Conservation (phyloP, 2,113 vertebrate genomes). For the Geococcyx californianus region DNA sequence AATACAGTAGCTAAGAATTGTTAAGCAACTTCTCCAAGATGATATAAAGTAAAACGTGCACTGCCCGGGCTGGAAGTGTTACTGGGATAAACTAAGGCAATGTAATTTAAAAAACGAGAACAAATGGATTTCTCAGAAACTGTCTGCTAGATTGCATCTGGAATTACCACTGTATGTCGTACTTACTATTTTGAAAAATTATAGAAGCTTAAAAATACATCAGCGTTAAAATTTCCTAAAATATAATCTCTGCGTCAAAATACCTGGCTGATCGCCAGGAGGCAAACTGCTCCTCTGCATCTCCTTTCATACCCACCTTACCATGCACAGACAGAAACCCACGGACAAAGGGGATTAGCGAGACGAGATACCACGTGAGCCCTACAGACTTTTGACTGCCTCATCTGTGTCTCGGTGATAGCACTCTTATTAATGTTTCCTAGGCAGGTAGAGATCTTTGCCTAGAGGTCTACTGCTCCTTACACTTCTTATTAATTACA, state of each 20-base stretch:
- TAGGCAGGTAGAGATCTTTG: not conserved
- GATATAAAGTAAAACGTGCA: not conserved
- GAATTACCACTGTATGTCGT: not conserved
- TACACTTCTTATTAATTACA: not conserved
- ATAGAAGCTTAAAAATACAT: not conserved
- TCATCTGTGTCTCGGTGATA: not conserved
- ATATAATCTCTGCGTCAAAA: not conserved
- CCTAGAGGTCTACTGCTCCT: not conserved
- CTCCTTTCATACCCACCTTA: not conserved
- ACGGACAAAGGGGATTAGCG: not conserved
- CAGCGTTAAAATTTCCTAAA: not conserved
- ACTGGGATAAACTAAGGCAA: not conserved
- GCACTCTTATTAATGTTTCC: not conserved
- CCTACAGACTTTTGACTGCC: not conserved
- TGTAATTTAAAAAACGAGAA: not conserved
- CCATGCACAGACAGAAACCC: not conserved
- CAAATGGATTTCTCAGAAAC: not conserved
- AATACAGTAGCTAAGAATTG: not conserved
- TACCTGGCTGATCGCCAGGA: not conserved
- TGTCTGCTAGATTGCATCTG: not conserved
- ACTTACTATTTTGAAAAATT: not conserved
- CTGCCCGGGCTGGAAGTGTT: not conserved
- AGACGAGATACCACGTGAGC: not conserved
- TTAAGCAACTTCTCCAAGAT: not conserved
- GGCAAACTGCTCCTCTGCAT: not conserved